phyloP scores from a whole-genome alignment of 2,888 invertebrate species.

The Synergus itoensis region DNA sequence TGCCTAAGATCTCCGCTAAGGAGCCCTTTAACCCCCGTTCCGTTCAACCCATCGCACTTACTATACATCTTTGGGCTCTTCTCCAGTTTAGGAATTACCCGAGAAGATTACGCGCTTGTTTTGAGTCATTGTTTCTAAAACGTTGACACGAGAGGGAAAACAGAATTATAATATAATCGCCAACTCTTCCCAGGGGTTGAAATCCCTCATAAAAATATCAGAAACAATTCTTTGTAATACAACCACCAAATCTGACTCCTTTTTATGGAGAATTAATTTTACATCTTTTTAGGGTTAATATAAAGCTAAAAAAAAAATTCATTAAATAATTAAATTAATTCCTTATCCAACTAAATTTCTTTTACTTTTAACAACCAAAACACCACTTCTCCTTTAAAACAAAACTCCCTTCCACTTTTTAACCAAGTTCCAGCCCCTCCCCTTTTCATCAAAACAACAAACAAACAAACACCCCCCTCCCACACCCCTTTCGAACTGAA shows the following conservation, averaged over 20 bases:
- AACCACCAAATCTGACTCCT: neutral
- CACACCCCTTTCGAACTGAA: no score
- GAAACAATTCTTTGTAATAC: neutral
- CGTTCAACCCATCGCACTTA: conserved; percentile 47
- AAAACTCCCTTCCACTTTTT: no score
- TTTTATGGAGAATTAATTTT: neutral
- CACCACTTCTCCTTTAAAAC: no score
- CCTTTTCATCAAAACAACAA: no score
- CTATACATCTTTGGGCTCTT: conserved; percentile 32
- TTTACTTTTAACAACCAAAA: no score
- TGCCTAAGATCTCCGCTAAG: conserved; percentile 82
- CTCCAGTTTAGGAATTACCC: conserved; percentile 34
- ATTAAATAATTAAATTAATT: no score
- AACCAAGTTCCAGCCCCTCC: no score
- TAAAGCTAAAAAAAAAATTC: no score
- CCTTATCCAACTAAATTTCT: no score
- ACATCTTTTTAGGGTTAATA: neutral
- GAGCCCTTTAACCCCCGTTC: conserved; percentile 72
- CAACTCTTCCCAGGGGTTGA: neutral
- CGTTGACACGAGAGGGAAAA: neutral
- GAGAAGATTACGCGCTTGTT: conserved; percentile 29
- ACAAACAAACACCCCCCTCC: no score
- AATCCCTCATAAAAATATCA: neutral
- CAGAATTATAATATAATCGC: neutral
- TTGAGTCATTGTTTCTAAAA: conserved; percentile 37